Evolutionary conservation across 2,113 vertebrate species (phyloP).

Genomic region (Pachyramphus minor): DNA sequence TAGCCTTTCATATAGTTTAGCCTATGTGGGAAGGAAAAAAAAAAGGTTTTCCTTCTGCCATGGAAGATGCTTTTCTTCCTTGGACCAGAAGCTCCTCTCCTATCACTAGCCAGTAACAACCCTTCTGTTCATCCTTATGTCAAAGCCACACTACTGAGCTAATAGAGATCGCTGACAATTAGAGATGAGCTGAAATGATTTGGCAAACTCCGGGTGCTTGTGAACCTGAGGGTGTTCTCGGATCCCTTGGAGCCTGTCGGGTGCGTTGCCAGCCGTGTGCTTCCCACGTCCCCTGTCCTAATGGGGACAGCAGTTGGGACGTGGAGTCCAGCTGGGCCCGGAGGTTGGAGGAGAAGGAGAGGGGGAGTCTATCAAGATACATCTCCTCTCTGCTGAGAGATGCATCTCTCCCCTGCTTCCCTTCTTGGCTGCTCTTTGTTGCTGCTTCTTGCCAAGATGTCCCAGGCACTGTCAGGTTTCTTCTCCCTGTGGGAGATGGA

Average conservation of each 20-base stretch:
- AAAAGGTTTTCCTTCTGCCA: constrained; percentile 44
- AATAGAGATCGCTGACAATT: constrained; percentile 70
- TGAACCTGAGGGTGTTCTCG: constrained; percentile 2
- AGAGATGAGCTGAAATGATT: constrained; percentile 41
- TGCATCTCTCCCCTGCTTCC: neutral
- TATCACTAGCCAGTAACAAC: constrained; percentile 74
- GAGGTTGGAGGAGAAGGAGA: neutral
- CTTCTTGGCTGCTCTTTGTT: constrained; percentile 12
- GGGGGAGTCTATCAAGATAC: constrained; percentile 21
- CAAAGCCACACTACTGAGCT: constrained; percentile 64
- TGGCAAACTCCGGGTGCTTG: neutral
- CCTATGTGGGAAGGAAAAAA: neutral
- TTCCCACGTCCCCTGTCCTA: neutral
- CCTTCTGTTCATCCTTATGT: constrained; percentile 79
- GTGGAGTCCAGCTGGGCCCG: neutral
- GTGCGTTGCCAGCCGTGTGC: neutral
- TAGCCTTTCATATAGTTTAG: neutral
- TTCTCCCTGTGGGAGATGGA: neutral
- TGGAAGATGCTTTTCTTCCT: constrained; percentile 63
- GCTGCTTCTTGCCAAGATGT: constrained; percentile 14
- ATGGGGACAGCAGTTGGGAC: neutral
- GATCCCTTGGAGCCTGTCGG: neutral
- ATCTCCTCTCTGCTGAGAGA: neutral
- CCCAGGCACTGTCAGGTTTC: constrained; percentile 20
- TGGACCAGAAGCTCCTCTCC: constrained; percentile 72